Conservation (phyloP, 2,797 vertebrate genomes). For the Crenichthys baileyi region DNA sequence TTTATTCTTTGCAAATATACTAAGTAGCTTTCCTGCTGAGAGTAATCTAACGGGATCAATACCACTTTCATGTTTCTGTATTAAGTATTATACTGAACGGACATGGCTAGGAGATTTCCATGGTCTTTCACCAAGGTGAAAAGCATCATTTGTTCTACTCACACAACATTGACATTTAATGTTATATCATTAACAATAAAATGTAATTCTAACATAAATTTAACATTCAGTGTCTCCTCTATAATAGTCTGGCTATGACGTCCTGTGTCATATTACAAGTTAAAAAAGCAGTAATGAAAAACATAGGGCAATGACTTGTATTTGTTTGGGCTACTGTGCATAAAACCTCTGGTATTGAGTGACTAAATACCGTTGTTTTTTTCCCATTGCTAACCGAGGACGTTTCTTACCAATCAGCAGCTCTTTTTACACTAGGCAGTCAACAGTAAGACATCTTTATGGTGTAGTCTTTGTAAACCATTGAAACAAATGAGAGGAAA, state of each 20-base stretch:
- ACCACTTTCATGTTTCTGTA: background rate
- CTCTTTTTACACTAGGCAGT: background rate
- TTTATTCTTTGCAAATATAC: background rate
- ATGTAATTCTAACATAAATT: background rate
- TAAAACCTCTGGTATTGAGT: background rate
- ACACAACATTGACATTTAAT: background rate
- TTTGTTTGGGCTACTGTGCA: background rate
- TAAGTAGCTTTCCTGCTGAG: conserved; percentile 4
- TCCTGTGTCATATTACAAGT: background rate
- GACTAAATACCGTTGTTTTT: background rate
- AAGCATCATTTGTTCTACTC: conserved; percentile 13
- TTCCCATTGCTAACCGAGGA: background rate
- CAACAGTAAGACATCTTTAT: background rate
- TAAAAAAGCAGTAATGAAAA: background rate
- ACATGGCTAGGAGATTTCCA: conserved; percentile 15
- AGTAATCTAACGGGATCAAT: conserved; percentile 7
- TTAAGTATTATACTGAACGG: conserved; percentile 7
- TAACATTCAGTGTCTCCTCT: background rate
- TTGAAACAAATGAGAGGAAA: no score
- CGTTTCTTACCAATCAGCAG: background rate
- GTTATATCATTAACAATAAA: background rate
- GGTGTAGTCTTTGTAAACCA: no score
- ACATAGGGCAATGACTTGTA: background rate
- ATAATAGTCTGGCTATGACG: background rate
- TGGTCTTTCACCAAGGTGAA: conserved; percentile 10